phyloP scores from a whole-genome alignment of 2,113 vertebrate species.

The Globicephala melas region DNA sequence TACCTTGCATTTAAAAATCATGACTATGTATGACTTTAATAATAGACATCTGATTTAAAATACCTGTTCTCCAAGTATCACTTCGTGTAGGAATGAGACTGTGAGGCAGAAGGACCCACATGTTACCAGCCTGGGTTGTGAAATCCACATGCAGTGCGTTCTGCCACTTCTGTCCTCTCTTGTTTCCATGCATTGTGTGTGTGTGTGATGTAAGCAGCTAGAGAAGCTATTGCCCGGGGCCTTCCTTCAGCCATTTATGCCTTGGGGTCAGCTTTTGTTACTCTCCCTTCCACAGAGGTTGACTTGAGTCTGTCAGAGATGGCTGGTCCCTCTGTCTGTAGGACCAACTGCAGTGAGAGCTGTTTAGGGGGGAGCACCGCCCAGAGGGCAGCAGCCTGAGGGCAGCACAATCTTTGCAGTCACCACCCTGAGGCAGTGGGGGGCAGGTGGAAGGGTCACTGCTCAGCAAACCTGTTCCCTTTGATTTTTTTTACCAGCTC shows the following conservation, averaged over 20 bases:
- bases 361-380: no score
- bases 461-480: background rate
- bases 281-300: background rate
- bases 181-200: background rate
- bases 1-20: background rate
- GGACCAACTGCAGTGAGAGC: background rate
- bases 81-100: background rate
- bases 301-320: background rate
- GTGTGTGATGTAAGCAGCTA: background rate
- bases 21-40: background rate
- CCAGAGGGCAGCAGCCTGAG: background rate
- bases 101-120: background rate
- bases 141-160: background rate
- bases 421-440: background rate
- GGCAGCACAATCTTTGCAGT: background rate
- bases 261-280: background rate
- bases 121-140: background rate
- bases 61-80: background rate
- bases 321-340: background rate
- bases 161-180: background rate
- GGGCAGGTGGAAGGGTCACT: background rate
- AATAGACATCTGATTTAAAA: background rate
- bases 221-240: background rate
- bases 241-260: background rate
- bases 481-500: background rate